These are phyloP conservation scores for Noctua janthe DNA, from an alignment of 2,888 invertebrate species.

Conservation along the genomic window DNA sequence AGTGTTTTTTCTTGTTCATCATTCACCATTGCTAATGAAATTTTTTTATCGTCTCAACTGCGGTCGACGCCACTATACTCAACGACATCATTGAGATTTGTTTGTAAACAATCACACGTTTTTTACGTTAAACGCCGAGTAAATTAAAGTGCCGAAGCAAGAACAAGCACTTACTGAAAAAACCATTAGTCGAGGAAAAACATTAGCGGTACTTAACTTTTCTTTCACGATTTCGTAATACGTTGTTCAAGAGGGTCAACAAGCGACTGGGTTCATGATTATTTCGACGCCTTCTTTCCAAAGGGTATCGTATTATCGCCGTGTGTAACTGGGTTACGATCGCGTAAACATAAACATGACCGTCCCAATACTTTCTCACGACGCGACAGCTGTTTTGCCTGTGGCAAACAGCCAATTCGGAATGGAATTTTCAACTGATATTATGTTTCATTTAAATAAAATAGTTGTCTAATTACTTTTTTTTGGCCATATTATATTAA, in stretches of 20 bases:
- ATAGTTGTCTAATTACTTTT: neutral
- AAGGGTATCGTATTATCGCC: constrained; percentile 58
- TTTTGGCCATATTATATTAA: neutral
- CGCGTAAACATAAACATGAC: constrained; percentile 80
- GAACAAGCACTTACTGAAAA: constrained; percentile 17
- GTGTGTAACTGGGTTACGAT: constrained; percentile 79
- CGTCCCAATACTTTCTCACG: constrained; percentile 77
- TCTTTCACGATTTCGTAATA: constrained; percentile 11
- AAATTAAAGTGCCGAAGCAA: constrained; percentile 1
- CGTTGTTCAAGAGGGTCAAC: constrained; percentile 29
- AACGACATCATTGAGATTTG: neutral
- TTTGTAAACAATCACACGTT: neutral
- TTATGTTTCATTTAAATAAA: constrained; percentile 40
- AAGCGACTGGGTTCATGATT: constrained; percentile 29
- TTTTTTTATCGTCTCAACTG: neutral
- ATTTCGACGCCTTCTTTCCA: constrained; percentile 30
- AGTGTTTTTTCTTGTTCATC: neutral
- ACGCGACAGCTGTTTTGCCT: constrained; percentile 69
- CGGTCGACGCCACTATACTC: neutral
- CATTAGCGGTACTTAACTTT: constrained; percentile 2
- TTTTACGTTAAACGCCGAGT: neutral
- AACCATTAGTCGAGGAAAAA: constrained; percentile 15
- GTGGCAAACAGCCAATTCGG: constrained; percentile 74
- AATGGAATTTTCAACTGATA: constrained; percentile 53
- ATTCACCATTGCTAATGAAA: neutral